Percentiles rank a stretch among this genome's conserved stretches.
Conservation (phyloP, 2,888 invertebrate genomes). For the Agonopterix alstromeriana region DNA sequence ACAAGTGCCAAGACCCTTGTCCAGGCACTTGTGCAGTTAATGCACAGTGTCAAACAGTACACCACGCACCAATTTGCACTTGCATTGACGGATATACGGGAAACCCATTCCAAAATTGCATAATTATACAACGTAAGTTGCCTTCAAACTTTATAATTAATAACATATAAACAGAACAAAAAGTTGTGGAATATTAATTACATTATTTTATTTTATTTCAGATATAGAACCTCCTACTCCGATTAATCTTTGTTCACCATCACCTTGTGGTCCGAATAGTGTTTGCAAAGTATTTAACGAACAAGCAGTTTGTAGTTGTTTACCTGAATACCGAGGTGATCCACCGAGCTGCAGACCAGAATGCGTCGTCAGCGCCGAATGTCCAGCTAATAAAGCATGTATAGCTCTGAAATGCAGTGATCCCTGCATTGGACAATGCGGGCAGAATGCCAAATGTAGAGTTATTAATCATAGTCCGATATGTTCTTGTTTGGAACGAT, state of each 20-base stretch:
- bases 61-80: constrained; percentile 83
- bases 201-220: constrained; percentile 22
- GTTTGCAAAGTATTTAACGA: constrained; percentile 84
- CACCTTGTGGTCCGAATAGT: constrained; percentile 90
- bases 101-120: constrained; percentile 72
- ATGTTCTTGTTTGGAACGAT: constrained; percentile 79
- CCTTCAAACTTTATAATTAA: background rate
- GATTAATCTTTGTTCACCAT: constrained; percentile 82
- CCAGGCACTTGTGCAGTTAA: constrained; percentile 85
- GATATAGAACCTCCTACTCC: constrained; percentile 39
- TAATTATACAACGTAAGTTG: constrained; percentile 41
- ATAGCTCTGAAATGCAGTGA: constrained; percentile 82
- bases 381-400: constrained; percentile 81
- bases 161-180: background rate
- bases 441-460: constrained; percentile 82
- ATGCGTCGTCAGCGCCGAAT: constrained; percentile 84
- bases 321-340: constrained; percentile 78
- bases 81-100: constrained; percentile 81
- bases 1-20: constrained; percentile 86
- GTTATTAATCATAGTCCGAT: constrained; percentile 85
- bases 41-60: constrained; percentile 83
- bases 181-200: background rate
- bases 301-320: constrained; percentile 84
- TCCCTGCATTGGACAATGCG: constrained; percentile 85
- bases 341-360: constrained; percentile 85